Percentiles rank a stretch among this genome's conserved stretches.
These are phyloP conservation scores for Acinonyx jubatus DNA, from an alignment of 2,113 vertebrate species.

Conservation along the genomic window DNA sequence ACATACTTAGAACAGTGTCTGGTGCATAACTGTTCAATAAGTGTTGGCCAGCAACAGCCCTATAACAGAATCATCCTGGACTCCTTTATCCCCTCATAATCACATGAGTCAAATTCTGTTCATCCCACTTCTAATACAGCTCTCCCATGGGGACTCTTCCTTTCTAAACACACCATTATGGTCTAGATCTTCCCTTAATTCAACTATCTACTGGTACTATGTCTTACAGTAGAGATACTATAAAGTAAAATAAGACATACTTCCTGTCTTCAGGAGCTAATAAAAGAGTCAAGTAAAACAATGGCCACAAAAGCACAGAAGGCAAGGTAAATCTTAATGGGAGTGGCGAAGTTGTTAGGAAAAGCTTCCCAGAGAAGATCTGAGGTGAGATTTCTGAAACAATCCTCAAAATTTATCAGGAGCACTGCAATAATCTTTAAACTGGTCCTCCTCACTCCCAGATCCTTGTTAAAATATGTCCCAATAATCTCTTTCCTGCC, in stretches of 20 bases:
- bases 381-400: not conserved
- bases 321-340: not conserved
- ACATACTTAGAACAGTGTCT: not conserved
- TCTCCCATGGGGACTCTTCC: not conserved
- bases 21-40: not conserved
- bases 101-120: not conserved
- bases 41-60: not conserved
- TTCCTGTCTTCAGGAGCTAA: not conserved
- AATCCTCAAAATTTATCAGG: not conserved
- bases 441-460: not conserved
- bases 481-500: not conserved
- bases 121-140: not conserved
- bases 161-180: not conserved
- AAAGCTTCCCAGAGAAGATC: not conserved
- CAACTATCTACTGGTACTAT: not conserved
- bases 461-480: not conserved
- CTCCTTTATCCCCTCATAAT: not conserved
- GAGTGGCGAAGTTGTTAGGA: not conserved
- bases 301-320: not conserved
- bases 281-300: constrained; percentile 15
- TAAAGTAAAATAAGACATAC: constrained; percentile 26
- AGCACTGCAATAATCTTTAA: not conserved
- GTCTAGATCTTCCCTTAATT: not conserved
- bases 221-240: not conserved
- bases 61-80: not conserved